Conservation (phyloP, 2,888 invertebrate genomes). For the Hipparchia semele region DNA sequence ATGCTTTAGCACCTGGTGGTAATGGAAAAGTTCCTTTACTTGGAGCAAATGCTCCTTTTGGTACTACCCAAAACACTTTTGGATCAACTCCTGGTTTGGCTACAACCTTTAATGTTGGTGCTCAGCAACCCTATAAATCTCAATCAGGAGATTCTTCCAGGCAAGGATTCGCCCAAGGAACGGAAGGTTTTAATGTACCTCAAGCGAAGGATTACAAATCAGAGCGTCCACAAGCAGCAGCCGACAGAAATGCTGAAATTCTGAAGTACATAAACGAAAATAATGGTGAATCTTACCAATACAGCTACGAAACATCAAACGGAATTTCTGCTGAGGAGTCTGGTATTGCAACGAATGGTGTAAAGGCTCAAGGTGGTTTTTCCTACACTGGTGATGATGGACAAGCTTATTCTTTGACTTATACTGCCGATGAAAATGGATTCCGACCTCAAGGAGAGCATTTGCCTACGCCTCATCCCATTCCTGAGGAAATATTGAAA, state of each 20-base stretch:
- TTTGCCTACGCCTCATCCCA: slow-evolving; percentile 73
- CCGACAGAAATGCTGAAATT: slow-evolving; percentile 68
- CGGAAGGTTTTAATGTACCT: slow-evolving; percentile 22
- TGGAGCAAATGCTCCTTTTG: slow-evolving; percentile 30
- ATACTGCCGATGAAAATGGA: slow-evolving; percentile 77
- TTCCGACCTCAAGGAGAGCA: slow-evolving; percentile 72
- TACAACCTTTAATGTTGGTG: slow-evolving; percentile 1
- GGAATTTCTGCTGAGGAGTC: slow-evolving; percentile 76
- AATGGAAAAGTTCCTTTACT: slow-evolving; percentile 23
- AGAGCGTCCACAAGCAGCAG: slow-evolving; percentile 65
- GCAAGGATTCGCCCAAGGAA: slow-evolving; percentile 21
- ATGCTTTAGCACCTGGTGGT: slow-evolving; percentile 26
- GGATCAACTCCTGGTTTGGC: slow-evolving; percentile 4
- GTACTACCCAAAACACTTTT: slow-evolving; percentile 41
- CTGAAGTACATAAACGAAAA: slow-evolving; percentile 69
- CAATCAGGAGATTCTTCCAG: slow-evolving; percentile 6
- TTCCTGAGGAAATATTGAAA: slow-evolving; percentile 72
- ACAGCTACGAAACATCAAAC: slow-evolving; percentile 75
- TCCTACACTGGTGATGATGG: slow-evolving; percentile 76
- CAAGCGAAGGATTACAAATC: slow-evolving; percentile 45
- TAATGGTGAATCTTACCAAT: slow-evolving; percentile 69
- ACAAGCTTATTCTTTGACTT: slow-evolving; percentile 65
- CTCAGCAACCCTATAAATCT: slow-evolving; percentile 13
- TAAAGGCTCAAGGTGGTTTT: slow-evolving; percentile 71
- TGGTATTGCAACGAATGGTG: slow-evolving; percentile 72